Conservation (phyloP, 2,797 vertebrate species). For the Valencia hispanica region DNA sequence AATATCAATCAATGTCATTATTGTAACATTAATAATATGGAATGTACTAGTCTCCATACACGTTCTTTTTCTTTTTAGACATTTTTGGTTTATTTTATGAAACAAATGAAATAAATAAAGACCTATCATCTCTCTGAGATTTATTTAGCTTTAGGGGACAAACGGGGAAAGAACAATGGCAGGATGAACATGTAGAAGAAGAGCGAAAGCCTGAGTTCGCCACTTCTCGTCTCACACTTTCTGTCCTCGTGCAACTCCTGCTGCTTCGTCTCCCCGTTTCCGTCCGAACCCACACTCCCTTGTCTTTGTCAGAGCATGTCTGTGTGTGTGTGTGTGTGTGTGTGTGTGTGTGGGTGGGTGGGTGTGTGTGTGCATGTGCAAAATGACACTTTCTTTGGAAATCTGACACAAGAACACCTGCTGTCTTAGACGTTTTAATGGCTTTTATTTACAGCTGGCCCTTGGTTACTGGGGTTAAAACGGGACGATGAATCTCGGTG, state of each 20-base stretch:
- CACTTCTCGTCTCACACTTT: conserved; percentile 19
- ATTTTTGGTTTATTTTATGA: conserved; percentile 78
- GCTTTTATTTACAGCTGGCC: conserved; percentile 36
- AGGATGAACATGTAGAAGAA: conserved; percentile 42
- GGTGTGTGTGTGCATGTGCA: conserved; percentile 46
- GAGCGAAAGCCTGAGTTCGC: conserved; percentile 31
- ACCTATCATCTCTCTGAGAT: conserved; percentile 60
- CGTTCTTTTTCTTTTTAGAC: conserved; percentile 45
- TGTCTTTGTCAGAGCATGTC: conserved; percentile 29
- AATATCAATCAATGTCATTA: conserved; percentile 81
- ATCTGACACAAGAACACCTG: conserved; percentile 50
- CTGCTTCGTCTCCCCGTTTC: conserved; percentile 40
- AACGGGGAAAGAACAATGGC: conserved; percentile 37
- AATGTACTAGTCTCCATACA: conserved; percentile 77
- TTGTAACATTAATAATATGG: conserved; percentile 80
- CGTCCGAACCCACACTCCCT: conserved; percentile 29
- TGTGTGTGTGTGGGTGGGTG: conserved; percentile 40
- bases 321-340: conserved; percentile 8
- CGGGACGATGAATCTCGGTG: conserved; percentile 51
- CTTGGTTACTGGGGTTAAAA: conserved; percentile 46
- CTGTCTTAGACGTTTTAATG: conserved; percentile 24
- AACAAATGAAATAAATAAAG: conserved; percentile 84
- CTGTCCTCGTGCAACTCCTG: conserved; percentile 27
- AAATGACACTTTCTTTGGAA: conserved; percentile 71
- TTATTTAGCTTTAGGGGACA: conserved; percentile 63